Percentiles rank a stretch among this genome's conserved stretches.
phyloP scores from a whole-genome alignment of 1,140 invertebrate species.

The Teleogryllus occipitalis region DNA sequence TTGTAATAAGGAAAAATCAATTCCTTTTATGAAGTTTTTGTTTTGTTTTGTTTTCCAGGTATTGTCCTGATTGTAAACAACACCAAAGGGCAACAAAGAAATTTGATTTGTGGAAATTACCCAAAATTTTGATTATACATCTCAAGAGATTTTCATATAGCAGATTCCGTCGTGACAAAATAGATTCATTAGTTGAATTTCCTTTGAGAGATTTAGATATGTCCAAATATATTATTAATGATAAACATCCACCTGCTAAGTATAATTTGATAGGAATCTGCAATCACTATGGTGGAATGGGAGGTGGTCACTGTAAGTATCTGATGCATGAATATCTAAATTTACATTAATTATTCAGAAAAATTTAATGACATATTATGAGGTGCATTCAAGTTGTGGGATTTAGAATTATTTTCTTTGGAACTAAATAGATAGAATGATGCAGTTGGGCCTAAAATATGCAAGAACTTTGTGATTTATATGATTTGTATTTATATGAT shows the following conservation, averaged over 20 bases:
- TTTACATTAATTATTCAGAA: background rate
- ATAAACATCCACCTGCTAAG: conserved; percentile 30
- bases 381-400: background rate
- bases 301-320: conserved; percentile 41
- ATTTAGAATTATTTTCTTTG: too few relatives aligned
- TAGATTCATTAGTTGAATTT: conserved; percentile 45
- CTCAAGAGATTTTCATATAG: conserved; percentile 43
- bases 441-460: too few relatives aligned
- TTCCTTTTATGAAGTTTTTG: background rate
- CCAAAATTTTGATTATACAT: conserved; percentile 40
- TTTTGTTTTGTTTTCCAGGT: conserved; percentile 8
- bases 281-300: conserved; percentile 46
- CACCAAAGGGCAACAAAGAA: conserved; percentile 41
- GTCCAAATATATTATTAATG: conserved; percentile 34
- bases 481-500: too few relatives aligned
- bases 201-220: conserved; percentile 43
- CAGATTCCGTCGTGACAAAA: conserved; percentile 40
- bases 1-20: too few relatives aligned
- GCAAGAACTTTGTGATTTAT: too few relatives aligned
- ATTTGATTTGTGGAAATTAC: conserved; percentile 39
- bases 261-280: conserved; percentile 49
- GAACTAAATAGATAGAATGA: too few relatives aligned
- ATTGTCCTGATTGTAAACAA: conserved; percentile 34
- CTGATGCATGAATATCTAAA: background rate
- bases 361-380: background rate